A percentile compares a stretch with the other conserved stretches of the same genome.
phyloP scores from a whole-genome alignment of 2,888 invertebrate genomes.

The Perithous albicinctus region DNA sequence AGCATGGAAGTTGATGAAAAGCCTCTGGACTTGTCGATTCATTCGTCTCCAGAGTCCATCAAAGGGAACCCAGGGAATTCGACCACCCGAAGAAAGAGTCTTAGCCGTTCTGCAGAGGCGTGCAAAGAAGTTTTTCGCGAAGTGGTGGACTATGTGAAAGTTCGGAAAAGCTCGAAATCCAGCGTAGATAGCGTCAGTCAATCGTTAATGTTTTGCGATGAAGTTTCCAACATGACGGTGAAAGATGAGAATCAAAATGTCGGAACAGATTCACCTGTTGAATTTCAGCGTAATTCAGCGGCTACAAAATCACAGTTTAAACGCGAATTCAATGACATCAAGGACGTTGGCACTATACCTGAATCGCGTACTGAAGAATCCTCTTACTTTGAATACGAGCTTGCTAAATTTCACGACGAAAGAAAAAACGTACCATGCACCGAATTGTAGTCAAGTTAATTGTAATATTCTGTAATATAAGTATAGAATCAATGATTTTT shows the following conservation, averaged over 20 bases:
- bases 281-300: conserved; percentile 25
- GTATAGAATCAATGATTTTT: background rate
- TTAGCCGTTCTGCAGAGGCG: background rate
- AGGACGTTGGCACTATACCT: background rate
- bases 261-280: background rate
- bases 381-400: conserved; percentile 15
- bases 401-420: background rate
- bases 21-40: conserved; percentile 60
- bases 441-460: conserved; percentile 15
- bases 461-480: background rate
- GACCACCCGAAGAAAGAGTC: background rate
- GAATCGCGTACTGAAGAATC: conserved; percentile 16
- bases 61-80: background rate
- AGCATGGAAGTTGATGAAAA: conserved; percentile 17
- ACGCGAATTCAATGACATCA: background rate
- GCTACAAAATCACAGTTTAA: background rate
- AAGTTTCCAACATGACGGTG: background rate
- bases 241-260: conserved; percentile 44
- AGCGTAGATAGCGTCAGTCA: background rate
- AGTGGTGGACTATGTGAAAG: conserved; percentile 2
- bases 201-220: conserved; percentile 9
- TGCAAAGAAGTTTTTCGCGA: conserved; percentile 23
- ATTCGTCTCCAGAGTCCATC: background rate
- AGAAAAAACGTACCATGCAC: conserved; percentile 32
- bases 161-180: background rate